Conservation (phyloP, 2,113 vertebrate genomes). For the Cinclus mexicanus region DNA sequence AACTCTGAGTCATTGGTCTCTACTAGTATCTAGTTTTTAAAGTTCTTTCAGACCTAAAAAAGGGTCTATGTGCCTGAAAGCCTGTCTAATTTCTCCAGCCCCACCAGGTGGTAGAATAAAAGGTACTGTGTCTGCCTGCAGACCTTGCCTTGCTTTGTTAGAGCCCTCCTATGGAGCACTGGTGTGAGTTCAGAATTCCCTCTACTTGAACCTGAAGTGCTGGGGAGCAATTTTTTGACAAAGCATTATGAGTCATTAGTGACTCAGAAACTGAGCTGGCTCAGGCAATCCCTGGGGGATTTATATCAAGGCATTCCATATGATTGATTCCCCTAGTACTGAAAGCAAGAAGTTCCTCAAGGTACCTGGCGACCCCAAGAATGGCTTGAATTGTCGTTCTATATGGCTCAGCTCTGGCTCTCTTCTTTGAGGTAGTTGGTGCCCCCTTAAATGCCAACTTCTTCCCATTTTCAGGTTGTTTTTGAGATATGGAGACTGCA, state of each 20-base stretch:
- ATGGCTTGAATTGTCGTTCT: neutral
- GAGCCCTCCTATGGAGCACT: constrained; percentile 23
- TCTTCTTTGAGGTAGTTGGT: neutral
- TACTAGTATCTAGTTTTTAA: neutral
- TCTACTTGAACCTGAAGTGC: constrained; percentile 47
- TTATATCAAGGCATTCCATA: constrained; percentile 28
- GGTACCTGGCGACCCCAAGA: neutral
- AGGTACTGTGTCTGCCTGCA: constrained; percentile 29
- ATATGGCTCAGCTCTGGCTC: neutral
- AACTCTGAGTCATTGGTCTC: constrained; percentile 9
- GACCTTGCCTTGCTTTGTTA: constrained; percentile 53
- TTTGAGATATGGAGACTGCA: neutral
- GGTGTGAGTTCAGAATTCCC: constrained; percentile 50
- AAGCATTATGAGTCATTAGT: constrained; percentile 58
- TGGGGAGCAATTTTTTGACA: constrained; percentile 53
- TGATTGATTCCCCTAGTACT: constrained; percentile 2
- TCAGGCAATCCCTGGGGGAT: neutral
- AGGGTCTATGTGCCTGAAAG: neutral
- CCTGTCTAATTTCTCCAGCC: constrained; percentile 34
- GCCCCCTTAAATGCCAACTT: neutral
- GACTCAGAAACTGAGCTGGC: constrained; percentile 33
- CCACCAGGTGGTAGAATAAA: constrained; percentile 55
- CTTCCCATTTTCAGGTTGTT: neutral
- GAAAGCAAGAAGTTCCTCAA: constrained; percentile 17
- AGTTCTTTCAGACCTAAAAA: constrained; percentile 16